Conservation (phyloP, 2,113 vertebrate species). For the Piprites chloris region DNA sequence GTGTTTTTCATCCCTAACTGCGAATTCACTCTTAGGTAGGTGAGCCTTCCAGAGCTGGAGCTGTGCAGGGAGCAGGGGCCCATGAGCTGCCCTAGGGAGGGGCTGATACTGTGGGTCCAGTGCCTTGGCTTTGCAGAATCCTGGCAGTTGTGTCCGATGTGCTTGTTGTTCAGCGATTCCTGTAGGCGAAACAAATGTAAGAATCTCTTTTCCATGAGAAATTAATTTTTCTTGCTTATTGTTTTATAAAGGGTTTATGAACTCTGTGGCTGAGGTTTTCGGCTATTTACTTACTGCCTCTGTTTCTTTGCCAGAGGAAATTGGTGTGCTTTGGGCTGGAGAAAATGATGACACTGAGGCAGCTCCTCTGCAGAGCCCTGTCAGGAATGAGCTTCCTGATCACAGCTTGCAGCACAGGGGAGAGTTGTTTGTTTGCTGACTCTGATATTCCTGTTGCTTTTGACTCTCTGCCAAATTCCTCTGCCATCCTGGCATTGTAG, state of each 20-base stretch:
- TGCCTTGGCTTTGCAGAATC: neutral
- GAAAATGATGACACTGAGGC: neutral
- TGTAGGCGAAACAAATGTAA: neutral
- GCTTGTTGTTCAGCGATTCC: rapidly evolving
- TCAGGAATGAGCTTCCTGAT: neutral
- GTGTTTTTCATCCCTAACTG: neutral
- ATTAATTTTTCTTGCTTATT: neutral
- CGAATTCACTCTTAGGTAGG: rapidly evolving
- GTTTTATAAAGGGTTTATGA: neutral
- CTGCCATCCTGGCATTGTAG: neutral
- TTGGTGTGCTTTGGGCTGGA: neutral
- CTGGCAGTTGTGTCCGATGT: rapidly evolving
- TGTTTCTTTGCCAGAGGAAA: neutral
- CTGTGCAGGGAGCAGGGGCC: neutral
- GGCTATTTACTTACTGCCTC: neutral
- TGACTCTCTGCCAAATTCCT: neutral
- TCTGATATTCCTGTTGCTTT: neutral
- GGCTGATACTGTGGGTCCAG: rapidly evolving
- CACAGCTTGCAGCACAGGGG: neutral
- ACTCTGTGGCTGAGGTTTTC: neutral
- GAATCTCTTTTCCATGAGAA: neutral
- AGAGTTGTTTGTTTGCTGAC: neutral
- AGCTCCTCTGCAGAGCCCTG: neutral
- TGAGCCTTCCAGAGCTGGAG: neutral
- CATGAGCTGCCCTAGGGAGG: too few relatives aligned